Conservation (phyloP, 1,140 invertebrate species). For the Pseudomyrmex flavicornis region DNA sequence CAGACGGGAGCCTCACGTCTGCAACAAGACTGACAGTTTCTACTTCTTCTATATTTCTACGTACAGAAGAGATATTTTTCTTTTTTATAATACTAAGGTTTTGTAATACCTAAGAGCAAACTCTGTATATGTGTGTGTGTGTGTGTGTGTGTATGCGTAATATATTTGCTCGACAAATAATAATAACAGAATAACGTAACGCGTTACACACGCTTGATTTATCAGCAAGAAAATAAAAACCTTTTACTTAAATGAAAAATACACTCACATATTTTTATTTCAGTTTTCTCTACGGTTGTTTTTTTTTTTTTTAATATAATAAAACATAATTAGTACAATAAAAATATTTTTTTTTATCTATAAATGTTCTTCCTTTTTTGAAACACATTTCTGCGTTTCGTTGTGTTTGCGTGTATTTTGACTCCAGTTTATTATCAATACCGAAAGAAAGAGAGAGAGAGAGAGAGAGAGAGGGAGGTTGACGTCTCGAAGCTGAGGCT, state of each 20-base stretch:
- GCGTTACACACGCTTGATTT: no score
- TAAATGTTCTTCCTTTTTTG: neutral
- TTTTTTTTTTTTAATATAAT: neutral
- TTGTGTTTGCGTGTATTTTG: neutral
- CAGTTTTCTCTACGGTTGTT: no score
- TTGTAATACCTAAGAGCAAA: neutral
- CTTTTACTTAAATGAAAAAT: neutral
- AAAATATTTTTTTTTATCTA: no score
- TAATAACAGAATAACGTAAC: neutral
- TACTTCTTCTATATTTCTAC: neutral
- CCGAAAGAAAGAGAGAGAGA: neutral
- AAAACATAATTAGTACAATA: neutral
- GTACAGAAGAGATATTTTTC: neutral
- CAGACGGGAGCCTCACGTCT: neutral
- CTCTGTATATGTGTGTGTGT: neutral
- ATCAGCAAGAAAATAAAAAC: no score
- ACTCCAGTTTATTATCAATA: conserved; percentile 27
- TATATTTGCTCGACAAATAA: neutral
- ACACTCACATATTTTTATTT: neutral
- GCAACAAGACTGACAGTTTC: neutral
- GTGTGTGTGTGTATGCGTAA: neutral
- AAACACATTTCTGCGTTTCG: neutral
- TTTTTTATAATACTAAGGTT: neutral
- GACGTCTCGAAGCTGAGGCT: neutral
- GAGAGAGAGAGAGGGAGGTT: no score